Evolutionary conservation across 2,888 invertebrate species (phyloP).

Genomic region (Leucophenga maculata): DNA sequence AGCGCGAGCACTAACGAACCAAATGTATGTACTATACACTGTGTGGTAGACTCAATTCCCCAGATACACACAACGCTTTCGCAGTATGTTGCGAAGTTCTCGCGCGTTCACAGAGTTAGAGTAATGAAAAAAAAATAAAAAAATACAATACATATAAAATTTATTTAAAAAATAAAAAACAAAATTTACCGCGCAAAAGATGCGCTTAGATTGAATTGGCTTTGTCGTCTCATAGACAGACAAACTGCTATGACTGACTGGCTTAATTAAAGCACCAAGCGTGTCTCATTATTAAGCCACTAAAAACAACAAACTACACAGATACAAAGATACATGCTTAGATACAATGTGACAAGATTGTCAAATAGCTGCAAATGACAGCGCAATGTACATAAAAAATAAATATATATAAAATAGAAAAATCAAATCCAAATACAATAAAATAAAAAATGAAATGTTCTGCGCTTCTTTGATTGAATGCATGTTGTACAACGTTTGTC

Average conservation of each 20-base stretch:
- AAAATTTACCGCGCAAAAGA: no score
- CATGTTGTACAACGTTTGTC: constrained; percentile 14
- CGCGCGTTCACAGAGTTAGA: neutral
- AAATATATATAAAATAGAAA: constrained; percentile 37
- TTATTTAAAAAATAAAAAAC: neutral
- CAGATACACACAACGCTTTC: neutral
- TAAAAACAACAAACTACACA: constrained; percentile 26
- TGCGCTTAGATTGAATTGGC: neutral
- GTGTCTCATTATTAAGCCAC: constrained; percentile 26
- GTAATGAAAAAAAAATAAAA: neutral
- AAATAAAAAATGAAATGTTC: constrained; percentile 19
- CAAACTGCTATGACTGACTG: constrained; percentile 8
- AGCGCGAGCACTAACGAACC: constrained; percentile 11
- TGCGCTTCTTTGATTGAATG: constrained; percentile 35
- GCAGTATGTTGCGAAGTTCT: neutral
- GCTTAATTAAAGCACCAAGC: constrained; percentile 28
- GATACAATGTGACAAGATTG: constrained; percentile 57
- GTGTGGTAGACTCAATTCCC: constrained; percentile 14
- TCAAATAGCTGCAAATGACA: constrained; percentile 51
- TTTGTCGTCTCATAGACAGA: neutral
- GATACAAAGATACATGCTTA: constrained; percentile 11
- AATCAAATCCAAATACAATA: constrained; percentile 19
- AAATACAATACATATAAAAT: constrained; percentile 9
- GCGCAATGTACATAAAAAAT: constrained; percentile 7
- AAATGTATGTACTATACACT: neutral